Evolutionary conservation across 2,113 vertebrate genomes (phyloP).

Genomic region (Myotis lucifugus): DNA sequence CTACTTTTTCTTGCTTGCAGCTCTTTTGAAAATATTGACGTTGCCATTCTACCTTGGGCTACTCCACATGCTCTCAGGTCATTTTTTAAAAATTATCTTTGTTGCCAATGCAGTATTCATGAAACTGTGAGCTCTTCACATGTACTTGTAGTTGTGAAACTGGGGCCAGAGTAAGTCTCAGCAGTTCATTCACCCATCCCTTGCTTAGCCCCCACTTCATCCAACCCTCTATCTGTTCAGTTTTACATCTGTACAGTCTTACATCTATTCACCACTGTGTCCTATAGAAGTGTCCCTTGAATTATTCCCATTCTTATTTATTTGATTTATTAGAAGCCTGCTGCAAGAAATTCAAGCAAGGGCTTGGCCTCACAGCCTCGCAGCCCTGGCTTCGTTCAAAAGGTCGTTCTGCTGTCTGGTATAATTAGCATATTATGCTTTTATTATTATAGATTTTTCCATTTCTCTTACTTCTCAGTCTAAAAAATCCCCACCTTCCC

Average conservation of each 20-base stretch:
- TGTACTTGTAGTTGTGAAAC: not conserved
- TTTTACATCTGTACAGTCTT: not conserved
- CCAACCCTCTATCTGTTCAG: not conserved
- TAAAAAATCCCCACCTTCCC: not conserved
- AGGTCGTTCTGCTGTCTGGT: too few relatives aligned
- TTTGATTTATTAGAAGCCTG: not conserved
- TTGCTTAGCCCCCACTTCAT: not conserved
- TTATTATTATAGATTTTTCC: not conserved
- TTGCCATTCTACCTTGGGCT: not conserved
- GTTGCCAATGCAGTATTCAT: not conserved
- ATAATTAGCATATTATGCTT: too few relatives aligned
- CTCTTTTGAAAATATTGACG: conserved; percentile 29
- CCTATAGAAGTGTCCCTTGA: not conserved
- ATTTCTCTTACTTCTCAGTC: not conserved
- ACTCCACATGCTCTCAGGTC: not conserved
- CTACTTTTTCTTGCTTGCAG: not conserved
- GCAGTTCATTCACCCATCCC: not conserved
- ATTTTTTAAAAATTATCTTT: not conserved
- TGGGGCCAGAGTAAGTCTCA: not conserved
- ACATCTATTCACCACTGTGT: not conserved
- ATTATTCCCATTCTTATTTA: not conserved
- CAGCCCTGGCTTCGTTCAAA: too few relatives aligned
- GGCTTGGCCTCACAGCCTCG: too few relatives aligned
- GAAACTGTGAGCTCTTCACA: not conserved
- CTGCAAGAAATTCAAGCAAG: too few relatives aligned